A percentile compares a stretch with the other conserved stretches of the same genome.
phyloP scores from a whole-genome alignment of 2,113 vertebrate genomes.

The Monopterus albus region DNA sequence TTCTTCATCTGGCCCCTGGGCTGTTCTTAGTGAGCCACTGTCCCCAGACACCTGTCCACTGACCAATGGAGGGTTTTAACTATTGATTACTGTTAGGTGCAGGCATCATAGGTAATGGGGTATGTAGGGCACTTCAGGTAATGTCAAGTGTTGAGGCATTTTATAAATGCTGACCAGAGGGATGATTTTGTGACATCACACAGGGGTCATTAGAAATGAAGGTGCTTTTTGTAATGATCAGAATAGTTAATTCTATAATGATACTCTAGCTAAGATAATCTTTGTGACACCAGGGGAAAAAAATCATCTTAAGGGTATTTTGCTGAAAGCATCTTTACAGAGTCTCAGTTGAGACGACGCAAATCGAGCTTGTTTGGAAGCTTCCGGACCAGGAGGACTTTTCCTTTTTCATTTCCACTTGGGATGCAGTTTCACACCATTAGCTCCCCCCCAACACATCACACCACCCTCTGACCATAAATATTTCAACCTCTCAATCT shows the following conservation, averaged over 20 bases:
- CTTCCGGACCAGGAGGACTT: conserved; percentile 63
- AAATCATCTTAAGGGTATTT: conserved; percentile 8
- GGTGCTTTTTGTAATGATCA: neutral
- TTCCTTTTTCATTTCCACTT: conserved; percentile 68
- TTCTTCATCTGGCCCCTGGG: conserved; percentile 68
- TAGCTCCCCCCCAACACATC: conserved; percentile 53
- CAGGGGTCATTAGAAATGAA: neutral
- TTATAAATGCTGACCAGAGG: conserved; percentile 11
- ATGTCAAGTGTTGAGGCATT: conserved; percentile 46
- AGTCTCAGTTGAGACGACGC: conserved; percentile 33
- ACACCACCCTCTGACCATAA: conserved; percentile 73
- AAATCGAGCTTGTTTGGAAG: conserved; percentile 45
- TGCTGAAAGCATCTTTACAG: conserved; percentile 4
- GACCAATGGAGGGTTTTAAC: conserved; percentile 63
- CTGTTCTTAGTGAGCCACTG: conserved; percentile 63
- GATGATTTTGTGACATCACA: conserved; percentile 17
- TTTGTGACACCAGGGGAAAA: neutral
- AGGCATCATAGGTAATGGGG: conserved; percentile 36
- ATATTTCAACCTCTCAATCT: conserved; percentile 85
- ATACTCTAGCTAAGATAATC: neutral
- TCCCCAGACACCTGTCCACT: conserved; percentile 69
- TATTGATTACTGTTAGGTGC: conserved; percentile 61
- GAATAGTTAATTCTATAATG: neutral
- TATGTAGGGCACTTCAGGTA: conserved; percentile 23
- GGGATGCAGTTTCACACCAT: conserved; percentile 76